Conservation (phyloP, 1,140 invertebrate species). For the Ceratosolen solmsi region DNA sequence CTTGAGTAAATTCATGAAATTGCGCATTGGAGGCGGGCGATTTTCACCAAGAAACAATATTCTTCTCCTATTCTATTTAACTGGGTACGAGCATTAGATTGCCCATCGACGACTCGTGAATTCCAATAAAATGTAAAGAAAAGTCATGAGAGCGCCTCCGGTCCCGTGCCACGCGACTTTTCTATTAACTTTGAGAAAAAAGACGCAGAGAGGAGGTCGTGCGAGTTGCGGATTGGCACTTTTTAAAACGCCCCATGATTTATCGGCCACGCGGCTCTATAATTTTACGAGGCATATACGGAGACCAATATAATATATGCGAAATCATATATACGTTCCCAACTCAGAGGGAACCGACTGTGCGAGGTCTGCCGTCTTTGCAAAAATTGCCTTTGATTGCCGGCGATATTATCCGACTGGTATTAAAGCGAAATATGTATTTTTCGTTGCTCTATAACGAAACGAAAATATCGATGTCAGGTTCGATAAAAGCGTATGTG, state of each 20-base stretch:
- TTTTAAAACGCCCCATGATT: constrained; percentile 48
- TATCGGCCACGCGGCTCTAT: constrained; percentile 46
- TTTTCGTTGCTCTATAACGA: background rate
- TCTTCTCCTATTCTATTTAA: constrained; percentile 3
- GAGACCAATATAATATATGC: constrained; percentile 29
- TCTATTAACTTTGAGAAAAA: constrained; percentile 39
- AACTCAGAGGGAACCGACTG: background rate
- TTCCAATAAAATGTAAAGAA: background rate
- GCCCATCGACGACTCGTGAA: constrained; percentile 38
- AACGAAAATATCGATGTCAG: background rate
- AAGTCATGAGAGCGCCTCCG: constrained; percentile 1
- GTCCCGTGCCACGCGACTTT: constrained; percentile 41
- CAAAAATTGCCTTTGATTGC: constrained; percentile 46
- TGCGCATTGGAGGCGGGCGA: too few species aligned
- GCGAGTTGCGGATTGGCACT: constrained; percentile 21
- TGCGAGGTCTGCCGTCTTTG: constrained; percentile 26
- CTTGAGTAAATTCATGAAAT: too few species aligned
- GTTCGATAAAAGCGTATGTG: too few species aligned
- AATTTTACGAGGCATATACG: constrained; percentile 43
- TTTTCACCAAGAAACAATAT: too few species aligned
- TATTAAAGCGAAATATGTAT: background rate
- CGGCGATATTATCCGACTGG: constrained; percentile 36
- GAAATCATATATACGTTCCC: constrained; percentile 24
- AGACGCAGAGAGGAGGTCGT: constrained; percentile 20
- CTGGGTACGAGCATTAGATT: background rate